Conservation (phyloP, 1,140 invertebrate species). For the Matsumurasca onukii region DNA sequence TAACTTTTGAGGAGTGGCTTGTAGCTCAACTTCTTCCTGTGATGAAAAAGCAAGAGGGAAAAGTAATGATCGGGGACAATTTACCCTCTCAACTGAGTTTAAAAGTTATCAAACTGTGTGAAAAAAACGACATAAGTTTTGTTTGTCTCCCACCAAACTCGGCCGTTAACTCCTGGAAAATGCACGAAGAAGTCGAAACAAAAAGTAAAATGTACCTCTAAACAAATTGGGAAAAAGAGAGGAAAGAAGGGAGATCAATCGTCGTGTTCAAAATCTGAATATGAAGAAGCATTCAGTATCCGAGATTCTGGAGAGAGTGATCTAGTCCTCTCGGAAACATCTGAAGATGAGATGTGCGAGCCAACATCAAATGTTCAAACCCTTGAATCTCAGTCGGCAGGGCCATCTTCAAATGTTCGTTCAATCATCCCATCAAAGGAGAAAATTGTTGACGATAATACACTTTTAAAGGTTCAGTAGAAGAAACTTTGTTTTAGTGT, state of each 20-base stretch:
- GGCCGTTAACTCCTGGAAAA: background rate
- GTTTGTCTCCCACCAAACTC: background rate
- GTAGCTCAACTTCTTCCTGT: background rate
- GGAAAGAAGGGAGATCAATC: background rate
- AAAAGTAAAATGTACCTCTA: background rate
- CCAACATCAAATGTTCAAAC: background rate
- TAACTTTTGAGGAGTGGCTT: slow-evolving; percentile 3
- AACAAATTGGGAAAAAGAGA: background rate
- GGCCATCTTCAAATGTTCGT: background rate
- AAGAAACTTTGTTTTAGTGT: background rate
- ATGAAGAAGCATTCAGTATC: background rate
- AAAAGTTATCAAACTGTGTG: background rate
- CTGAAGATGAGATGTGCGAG: background rate
- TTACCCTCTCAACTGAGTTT: background rate
- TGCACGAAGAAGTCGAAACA: background rate
- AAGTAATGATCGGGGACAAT: background rate
- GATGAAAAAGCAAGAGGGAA: background rate
- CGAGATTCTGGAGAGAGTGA: background rate
- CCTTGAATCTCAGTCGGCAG: background rate
- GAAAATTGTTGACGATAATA: background rate
- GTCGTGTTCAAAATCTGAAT: background rate
- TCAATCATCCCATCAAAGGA: background rate
- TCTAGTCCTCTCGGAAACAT: background rate
- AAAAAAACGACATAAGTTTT: background rate
- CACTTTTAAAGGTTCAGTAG: background rate